Percentiles rank a stretch among this genome's conserved stretches.
phyloP scores from a whole-genome alignment of 1,140 invertebrate genomes.

The Pseudomyrmex flavicornis region DNA sequence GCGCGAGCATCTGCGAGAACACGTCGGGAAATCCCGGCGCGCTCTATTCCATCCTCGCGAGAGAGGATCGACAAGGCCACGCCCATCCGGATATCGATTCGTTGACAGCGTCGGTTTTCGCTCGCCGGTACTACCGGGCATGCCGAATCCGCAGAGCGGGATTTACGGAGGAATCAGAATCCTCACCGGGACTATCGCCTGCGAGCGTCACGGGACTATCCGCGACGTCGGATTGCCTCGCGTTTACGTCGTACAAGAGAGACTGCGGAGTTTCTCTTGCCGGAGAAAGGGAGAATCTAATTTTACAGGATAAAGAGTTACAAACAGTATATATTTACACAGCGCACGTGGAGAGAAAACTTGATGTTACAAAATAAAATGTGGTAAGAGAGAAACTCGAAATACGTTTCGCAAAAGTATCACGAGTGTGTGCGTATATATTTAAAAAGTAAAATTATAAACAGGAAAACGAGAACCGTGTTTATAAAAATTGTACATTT shows the following conservation, averaged over 20 bases:
- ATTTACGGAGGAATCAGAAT: conserved; percentile 60
- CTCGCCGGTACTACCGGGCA: conserved; percentile 54
- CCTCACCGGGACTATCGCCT: conserved; percentile 46
- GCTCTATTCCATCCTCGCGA: conserved; percentile 61
- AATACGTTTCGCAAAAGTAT: too few species aligned
- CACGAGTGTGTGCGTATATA: background rate
- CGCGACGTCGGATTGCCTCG: conserved; percentile 42
- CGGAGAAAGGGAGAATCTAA: background rate
- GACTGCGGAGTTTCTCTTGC: background rate
- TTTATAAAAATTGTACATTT: conserved; percentile 8
- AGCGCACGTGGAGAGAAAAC: background rate
- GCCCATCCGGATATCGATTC: conserved; percentile 77
- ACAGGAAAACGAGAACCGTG: background rate
- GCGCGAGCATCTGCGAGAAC: conserved; percentile 47
- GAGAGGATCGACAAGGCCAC: conserved; percentile 73
- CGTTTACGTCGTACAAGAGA: conserved; percentile 26
- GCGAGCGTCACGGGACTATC: conserved; percentile 41
- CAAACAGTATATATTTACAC: background rate
- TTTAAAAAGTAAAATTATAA: background rate
- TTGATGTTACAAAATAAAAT: conserved; percentile 21
- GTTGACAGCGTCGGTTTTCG: conserved; percentile 75
- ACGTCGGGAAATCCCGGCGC: conserved; percentile 54
- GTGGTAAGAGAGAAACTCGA: background rate
- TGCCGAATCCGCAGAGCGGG: conserved; percentile 45
- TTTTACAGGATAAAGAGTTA: background rate